Base-by-base conservation (phyloP, 53 echinoderm and acorn worm species). In the Zoroaster sp. region DNA sequence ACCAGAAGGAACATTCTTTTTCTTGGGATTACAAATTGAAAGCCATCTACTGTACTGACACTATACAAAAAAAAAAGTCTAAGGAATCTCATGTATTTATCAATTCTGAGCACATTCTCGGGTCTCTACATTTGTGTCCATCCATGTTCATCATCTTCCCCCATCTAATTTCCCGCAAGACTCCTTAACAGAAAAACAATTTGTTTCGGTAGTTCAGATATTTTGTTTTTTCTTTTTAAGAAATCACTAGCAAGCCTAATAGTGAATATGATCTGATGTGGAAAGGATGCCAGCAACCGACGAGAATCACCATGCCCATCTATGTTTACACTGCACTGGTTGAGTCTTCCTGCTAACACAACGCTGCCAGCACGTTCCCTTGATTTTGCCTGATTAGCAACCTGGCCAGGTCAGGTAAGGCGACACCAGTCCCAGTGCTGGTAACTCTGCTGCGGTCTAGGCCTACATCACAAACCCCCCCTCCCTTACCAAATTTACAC, bases 261-360 rank as follows among this genome's bases (percentile, higher is more conserved):
- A 39, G 46, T 41, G 51, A 85, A 85, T 51, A 85, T 46, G 85
- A 85, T 85, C 85, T 85, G 66, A 71, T 71, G 40, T 32, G 36
- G 85, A 70, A 85, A 85, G 85, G 85, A 85, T 85, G 85, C 69
- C 49, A 37, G 85, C 38, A 31, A 45, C n/a, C 47, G 15, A 40
- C 18, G 25, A 40, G 46, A 66, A 79, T 79, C 55, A 79, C 55
- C 63, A 37, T 54, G 40, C 85, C 71, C 52, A 51, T 85, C 85
- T 85, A 45, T 85, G 85, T 85, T 85, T 85, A 85, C 85, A 71
- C 85, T 70, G 85, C 85, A 67, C 85, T 71, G 85, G 85, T 85
- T 71, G 85, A 69, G 85, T 85, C 85, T 85, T 85, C 85, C 85
- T 85, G 85, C 70, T 36, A 13, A 85, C 70, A 71, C 85, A 70